Evolutionary conservation across 2,113 vertebrate species (phyloP), one percentile per base, ranked within the genome.

Genomic region (Miniopterus natalensis): DNA sequence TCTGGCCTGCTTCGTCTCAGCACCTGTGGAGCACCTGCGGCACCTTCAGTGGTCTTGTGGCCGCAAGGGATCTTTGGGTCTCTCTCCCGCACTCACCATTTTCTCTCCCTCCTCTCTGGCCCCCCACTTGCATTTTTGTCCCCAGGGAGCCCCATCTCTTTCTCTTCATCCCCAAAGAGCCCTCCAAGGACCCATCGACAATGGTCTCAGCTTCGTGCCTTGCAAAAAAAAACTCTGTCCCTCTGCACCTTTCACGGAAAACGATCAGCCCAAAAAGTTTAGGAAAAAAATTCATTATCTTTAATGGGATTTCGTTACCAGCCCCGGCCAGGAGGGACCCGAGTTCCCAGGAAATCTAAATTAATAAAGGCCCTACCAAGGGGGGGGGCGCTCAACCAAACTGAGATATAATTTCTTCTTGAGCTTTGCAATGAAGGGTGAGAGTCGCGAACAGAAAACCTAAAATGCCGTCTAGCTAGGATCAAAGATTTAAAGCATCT

Each of bases 341-440:
- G 14, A 84, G 83, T 96, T 97, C 95, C 97, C 97, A 96, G 78
- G 96, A 97, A 97, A 97, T 96, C 88, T 92, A 96, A 97, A 96
- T 97, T 96, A 97, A 97, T 97, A 96, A 97, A 91, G 96, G 87
- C 57, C 86, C 75, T 97, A 80, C 75, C 90, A 84, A 80, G 8
- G 36, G 79, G 71, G 18, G 49, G 59, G 88, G 66, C 88, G 15
- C 80, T 6, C 63, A 55, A 45, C 70, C 45, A 51, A 81, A 87
- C 45, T 23, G 40, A 92, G 45, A 55, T 73, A 23, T 45, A 81
- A 90, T 97, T 96, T 96, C 81, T 90, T 92, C 92, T 63, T 84
- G 80, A 88, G 81, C 81, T 96, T 88, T 75, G 42, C 79, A 53
- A 11, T 10, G 49, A 95, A 89, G 80, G 47, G 8, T 66, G 36